Evolutionary conservation across 1,140 invertebrate genomes (phyloP), one percentile per base, ranked within the genome.

Genomic region (Dendrolimus punctatus): DNA sequence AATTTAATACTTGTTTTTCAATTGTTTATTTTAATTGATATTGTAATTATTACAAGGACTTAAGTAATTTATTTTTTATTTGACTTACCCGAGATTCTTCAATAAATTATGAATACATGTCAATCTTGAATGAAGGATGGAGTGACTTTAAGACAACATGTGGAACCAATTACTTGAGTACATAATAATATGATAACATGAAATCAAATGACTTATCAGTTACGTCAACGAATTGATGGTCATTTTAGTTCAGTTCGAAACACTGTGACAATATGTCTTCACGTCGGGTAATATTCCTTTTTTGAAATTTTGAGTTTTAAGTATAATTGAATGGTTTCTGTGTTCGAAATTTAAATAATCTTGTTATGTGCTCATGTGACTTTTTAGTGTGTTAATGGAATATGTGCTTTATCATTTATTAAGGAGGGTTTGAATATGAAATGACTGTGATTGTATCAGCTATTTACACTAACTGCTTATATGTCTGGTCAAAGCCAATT

Each of bases 231-330:
- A 46, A 58, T 57, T 64, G 68, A 70, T 75, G 64, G 67, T 57
- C 51, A 68, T 73, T 69, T 80, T 66, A 85, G 78, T 85, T 60
- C 59, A 62, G 77, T 71, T 76, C 64, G 55, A 68, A 65, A 68
- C 73, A 73, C 68, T 59, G 58, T 58, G 64, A 66, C 76, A 83
- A 75, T 72, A 85, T 85, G 82, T 68, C 73, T 68, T 65, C 65
- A 54, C 78, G 71, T 63, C 73, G 82, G 82, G 82, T 85, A 85
- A 85, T 57, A 63, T 69, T 49, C 53, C 44, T 55, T 66, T 63
- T 64, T 56, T 67, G 65, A 39, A 51, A 51, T 38, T 51, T 45
- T 45, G n/a, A 45, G 23, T 4, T 45, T 42, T 9, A n/a, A n/a
- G 7, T 46, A 6, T 41, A 41, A 37, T 48, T 51, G 9, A 37